phyloP scores from a whole-genome alignment of 2,797 vertebrate species.

The Cynodonichthys magdalenae region DNA sequence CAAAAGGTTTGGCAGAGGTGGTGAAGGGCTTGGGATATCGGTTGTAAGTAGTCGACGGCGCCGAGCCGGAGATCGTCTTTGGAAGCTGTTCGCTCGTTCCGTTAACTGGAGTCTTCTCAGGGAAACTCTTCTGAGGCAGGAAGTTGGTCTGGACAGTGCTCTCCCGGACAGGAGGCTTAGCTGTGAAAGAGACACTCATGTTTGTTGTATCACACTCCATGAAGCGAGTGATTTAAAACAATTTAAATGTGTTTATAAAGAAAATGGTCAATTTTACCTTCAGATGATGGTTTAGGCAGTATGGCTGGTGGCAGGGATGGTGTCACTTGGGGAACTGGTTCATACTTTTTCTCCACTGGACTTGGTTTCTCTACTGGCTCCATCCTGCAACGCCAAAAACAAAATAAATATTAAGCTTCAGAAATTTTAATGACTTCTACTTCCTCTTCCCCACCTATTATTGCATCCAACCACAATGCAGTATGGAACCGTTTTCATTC shows the following conservation, averaged over 20 bases:
- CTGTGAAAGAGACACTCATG: slow-evolving; percentile 56
- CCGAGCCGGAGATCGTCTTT: slow-evolving; percentile 74
- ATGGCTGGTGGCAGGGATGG: slow-evolving; percentile 84
- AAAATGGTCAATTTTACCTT: slow-evolving; percentile 54
- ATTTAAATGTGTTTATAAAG: neutral
- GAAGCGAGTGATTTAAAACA: neutral
- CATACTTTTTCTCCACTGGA: slow-evolving; percentile 87
- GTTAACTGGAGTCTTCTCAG: slow-evolving; percentile 89
- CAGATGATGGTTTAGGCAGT: slow-evolving; percentile 85
- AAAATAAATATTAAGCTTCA: neutral
- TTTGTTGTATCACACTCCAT: neutral
- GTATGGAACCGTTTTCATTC: too few species aligned
- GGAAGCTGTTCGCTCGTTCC: slow-evolving; percentile 83
- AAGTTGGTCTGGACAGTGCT: slow-evolving; percentile 89
- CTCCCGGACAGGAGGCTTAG: slow-evolving; percentile 85
- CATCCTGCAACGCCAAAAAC: slow-evolving; percentile 74
- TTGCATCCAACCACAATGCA: too few species aligned
- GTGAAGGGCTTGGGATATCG: slow-evolving; percentile 91
- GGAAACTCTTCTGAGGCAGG: slow-evolving; percentile 92
- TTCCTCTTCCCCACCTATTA: too few species aligned
- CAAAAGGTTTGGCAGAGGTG: slow-evolving; percentile 87
- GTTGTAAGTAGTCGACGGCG: slow-evolving; percentile 82
- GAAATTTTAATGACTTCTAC: neutral
- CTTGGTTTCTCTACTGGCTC: slow-evolving; percentile 87
- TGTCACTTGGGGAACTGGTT: slow-evolving; percentile 84